Evolutionary conservation across 2,797 vertebrate genomes (phyloP), one percentile per base, ranked within the genome.

Genomic region (Lutjanus argentimaculatus): DNA sequence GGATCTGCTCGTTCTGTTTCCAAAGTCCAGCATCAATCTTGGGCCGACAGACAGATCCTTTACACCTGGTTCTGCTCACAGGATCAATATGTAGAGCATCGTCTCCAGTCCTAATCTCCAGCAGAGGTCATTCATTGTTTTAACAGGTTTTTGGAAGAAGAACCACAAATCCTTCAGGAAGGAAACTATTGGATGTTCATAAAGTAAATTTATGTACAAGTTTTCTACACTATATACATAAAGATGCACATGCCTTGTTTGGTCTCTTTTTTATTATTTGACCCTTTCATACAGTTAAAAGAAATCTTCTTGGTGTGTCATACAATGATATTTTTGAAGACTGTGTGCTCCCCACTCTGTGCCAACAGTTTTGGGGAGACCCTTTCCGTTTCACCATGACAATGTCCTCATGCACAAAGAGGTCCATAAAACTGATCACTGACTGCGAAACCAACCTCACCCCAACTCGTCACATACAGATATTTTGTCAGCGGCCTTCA

Each of bases 11-110:
- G 17, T 65, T 79, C 64, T 72, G 67, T 59, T 77, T 57, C 69
- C 19, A 66, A 67, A 78, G 64, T 67, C 62, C 57, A 2, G 64
- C 74, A 77, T 83, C 72, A 71, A 56, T 75, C 74, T 69, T 52
- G 49, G 58, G 61, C 59, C 1, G 36, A 69, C 71, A 65, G 70
- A 36, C 63, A 55, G 69, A 83, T 72, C 77, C 67, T 8, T 46
- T 30, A 45, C 85, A 67, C 40, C 59, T 82, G 84, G 67, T 53
- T 68, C 51, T 71, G 68, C 59, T 77, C 25, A 67, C 43, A 42
- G 51, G 80, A 78, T 75, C 74, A 69, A 80, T 71, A 56, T 15
- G 52, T n/a, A 8, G 67, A 77, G 73, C 69, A 36, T 52, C 19
- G 21, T 69, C 78, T 77, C 16, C 7, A 63, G 66, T 64, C 8